Evolutionary conservation across 35 echinoderm and acorn worm species (phyloP).

Genomic region (Diadema setosum): DNA sequence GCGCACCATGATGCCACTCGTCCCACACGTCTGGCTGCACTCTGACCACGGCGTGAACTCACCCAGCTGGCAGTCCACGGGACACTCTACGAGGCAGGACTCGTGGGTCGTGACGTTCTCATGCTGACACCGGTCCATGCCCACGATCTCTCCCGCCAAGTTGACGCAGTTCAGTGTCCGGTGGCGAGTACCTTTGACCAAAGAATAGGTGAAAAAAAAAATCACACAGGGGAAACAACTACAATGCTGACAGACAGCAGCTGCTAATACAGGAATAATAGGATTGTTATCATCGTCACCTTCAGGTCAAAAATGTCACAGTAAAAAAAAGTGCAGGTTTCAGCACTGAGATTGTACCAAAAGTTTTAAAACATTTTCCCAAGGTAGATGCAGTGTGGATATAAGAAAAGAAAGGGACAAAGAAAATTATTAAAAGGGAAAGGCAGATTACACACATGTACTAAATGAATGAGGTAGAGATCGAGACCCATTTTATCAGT

Average conservation of each 20-base stretch:
- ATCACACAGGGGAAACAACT: neutral
- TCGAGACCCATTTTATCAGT: too few species aligned
- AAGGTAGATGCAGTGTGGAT: too few species aligned
- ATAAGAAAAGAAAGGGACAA: too few species aligned
- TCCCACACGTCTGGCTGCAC: slow-evolving; percentile 67
- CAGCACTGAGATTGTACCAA: too few species aligned
- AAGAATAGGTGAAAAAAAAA: neutral
- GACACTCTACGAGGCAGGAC: slow-evolving; percentile 54
- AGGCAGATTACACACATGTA: too few species aligned
- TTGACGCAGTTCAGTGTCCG: slow-evolving; percentile 60
- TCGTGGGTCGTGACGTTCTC: slow-evolving; percentile 19
- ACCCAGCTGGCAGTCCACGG: slow-evolving; percentile 61
- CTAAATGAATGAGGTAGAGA: too few species aligned
- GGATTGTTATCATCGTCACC: too few species aligned
- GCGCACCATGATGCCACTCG: slow-evolving; percentile 42
- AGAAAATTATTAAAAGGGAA: too few species aligned
- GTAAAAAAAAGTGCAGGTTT: neutral
- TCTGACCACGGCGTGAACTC: slow-evolving; percentile 54
- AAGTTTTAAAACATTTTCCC: too few species aligned
- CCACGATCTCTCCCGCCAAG: neutral
- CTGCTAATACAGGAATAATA: too few species aligned
- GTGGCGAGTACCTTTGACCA: slow-evolving; percentile 29
- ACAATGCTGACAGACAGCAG: neutral
- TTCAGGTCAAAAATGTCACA: neutral
- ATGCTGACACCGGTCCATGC: slow-evolving; percentile 34